Evolutionary conservation across 1,140 invertebrate genomes (phyloP).

Genomic region (Delia radicum): DNA sequence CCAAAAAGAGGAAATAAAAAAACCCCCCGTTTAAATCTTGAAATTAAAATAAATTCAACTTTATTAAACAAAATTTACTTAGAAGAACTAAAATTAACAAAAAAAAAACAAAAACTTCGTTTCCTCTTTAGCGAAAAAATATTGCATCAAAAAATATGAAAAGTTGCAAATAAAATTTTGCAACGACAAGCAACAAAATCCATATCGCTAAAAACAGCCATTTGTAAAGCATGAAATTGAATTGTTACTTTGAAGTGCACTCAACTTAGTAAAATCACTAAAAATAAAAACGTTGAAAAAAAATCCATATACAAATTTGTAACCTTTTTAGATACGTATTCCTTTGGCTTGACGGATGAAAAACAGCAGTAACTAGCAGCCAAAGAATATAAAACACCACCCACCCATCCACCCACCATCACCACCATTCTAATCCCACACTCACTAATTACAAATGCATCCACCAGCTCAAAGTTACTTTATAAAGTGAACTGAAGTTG

Average conservation of each 20-base stretch:
- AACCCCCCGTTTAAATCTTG: no score
- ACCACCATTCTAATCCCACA: neutral
- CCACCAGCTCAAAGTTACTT: neutral
- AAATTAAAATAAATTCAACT: no score
- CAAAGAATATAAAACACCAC: neutral
- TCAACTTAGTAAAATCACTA: constrained; percentile 34
- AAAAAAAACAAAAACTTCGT: no score
- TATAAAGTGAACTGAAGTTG: constrained; percentile 21
- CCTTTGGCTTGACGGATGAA: neutral
- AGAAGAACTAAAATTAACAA: no score
- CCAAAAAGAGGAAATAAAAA: no score
- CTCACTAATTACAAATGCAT: neutral
- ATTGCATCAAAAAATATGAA: no score
- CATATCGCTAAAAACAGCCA: constrained; percentile 23
- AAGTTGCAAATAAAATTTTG: no score
- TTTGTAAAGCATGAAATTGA: constrained; percentile 48
- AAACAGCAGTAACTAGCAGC: neutral
- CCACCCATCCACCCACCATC: neutral
- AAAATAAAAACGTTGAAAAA: neutral
- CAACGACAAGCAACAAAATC: constrained; percentile 6
- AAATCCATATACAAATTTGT: neutral
- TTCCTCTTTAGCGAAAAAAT: no score
- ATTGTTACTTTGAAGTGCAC: constrained; percentile 53
- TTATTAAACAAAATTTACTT: no score
- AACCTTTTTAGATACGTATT: no score